Base-by-base conservation (phyloP, 2,888 invertebrate species). In the Acronicta psi region DNA sequence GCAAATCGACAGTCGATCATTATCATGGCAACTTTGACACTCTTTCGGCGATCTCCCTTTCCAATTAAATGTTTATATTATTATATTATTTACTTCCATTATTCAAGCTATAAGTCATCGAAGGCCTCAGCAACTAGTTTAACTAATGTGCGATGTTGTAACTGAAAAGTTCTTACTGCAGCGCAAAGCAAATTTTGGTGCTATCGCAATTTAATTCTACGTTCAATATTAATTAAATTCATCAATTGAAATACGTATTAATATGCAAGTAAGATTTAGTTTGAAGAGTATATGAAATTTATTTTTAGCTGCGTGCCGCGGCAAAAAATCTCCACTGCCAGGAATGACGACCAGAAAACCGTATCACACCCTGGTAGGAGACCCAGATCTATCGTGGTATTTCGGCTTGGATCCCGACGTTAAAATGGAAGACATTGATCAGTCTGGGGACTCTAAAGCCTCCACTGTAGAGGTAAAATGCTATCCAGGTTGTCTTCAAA, bases 351-450 rank as follows among this genome's bases (percentile, higher is more conserved):
- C 90, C 2, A 78, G 70, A 18, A 80, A 81, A 42, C 85, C 87
- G 16, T 93, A 93, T 67, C 86, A 87, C 59, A 92, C 92, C 1
- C 69, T 86, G 49, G 83, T 92, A 43, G 91, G 93, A 9, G 89
- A 92, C 61, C 87, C 89, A 1, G 92, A 93, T 66, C 41, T 88
- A 6, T 88, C 91, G 1, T 93, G 93, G 93, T 92, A 95, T 93
- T 57, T 95, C 86, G 80, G 96, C 89, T 75, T 88, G 69, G 82
- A 94, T 76, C 89, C 94, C 75, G 85, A 92, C 77, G 63, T 93
- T 84, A 88, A 95, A 85, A 74, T 83, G 80, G 94, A 96, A 85
- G 89, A 95, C 81, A 78, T 92, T 49, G 89, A 93, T 43, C 86
- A 90, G 14, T 76, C 88, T 6, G 69, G 75, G n/a, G 90, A 90